phyloP scores from a whole-genome alignment of 2,797 vertebrate species.

The Neopelma chrysocephalum region DNA sequence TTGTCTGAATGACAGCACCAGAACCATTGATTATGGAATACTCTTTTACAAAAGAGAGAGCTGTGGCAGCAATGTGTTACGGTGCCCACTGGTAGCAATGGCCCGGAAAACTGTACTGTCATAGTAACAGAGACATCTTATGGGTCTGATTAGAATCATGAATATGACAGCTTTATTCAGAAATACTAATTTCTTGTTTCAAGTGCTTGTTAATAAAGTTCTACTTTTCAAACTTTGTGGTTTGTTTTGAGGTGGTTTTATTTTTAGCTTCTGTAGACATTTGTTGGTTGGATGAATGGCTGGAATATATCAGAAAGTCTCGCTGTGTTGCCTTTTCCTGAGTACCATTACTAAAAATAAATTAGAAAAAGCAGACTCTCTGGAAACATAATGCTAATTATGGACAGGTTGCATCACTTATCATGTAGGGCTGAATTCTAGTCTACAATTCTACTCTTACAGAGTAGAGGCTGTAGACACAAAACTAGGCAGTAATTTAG shows the following conservation, averaged over 20 bases:
- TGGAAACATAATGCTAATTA: neutral
- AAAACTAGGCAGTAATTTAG: neutral
- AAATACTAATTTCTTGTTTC: neutral
- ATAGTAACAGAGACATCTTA: neutral
- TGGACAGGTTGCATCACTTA: neutral
- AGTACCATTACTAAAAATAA: neutral
- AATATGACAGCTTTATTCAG: neutral
- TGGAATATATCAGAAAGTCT: neutral
- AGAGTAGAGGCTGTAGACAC: neutral
- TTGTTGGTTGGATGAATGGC: neutral
- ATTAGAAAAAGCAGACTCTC: neutral
- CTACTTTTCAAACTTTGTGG: neutral
- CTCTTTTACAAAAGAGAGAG: neutral
- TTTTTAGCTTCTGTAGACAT: neutral
- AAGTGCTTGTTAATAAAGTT: conserved; percentile 44
- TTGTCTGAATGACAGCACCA: neutral
- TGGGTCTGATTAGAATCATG: neutral
- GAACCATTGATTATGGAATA: neutral
- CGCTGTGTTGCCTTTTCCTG: neutral
- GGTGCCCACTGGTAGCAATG: neutral
- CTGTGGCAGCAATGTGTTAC: neutral
- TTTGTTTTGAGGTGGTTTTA: neutral
- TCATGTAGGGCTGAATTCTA: neutral
- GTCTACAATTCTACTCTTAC: neutral
- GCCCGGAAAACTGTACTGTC: neutral